Evolutionary conservation across 2,113 vertebrate species (phyloP).

Genomic region (Brienomyrus brachyistius): DNA sequence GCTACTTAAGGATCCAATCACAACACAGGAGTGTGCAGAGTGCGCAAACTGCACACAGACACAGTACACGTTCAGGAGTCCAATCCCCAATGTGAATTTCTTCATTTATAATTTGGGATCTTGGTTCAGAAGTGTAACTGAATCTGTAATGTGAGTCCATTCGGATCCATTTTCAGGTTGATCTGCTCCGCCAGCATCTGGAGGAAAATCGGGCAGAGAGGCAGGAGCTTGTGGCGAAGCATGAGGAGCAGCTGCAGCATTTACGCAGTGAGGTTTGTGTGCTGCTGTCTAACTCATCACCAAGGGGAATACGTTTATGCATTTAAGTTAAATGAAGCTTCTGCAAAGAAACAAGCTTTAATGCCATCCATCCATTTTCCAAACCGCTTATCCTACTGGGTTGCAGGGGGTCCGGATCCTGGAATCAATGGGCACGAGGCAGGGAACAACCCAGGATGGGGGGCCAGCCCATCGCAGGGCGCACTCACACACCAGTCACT

Average conservation of each 20-base stretch:
- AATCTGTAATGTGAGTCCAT: background rate
- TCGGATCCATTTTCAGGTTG: constrained; percentile 53
- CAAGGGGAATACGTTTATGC: background rate
- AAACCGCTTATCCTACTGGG: no score
- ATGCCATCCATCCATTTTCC: background rate
- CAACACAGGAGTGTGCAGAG: no score
- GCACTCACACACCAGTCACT: no score
- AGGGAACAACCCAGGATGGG: no score
- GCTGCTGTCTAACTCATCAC: background rate
- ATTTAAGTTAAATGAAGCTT: background rate
- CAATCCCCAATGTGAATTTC: background rate
- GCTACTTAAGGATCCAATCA: no score
- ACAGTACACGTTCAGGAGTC: background rate
- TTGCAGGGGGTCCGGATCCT: no score
- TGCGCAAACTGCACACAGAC: background rate
- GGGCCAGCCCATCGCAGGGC: no score
- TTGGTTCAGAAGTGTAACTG: background rate
- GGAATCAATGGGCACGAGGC: no score
- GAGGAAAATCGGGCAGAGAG: constrained; percentile 62
- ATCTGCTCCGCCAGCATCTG: constrained; percentile 61
- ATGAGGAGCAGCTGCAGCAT: constrained; percentile 77
- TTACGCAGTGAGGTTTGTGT: constrained; percentile 48
- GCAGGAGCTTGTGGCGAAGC: constrained; percentile 66
- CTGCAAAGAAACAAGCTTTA: background rate
- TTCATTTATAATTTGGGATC: background rate